Evolutionary conservation across 2,113 vertebrate species (phyloP), one percentile per base, ranked within the genome.

Genomic region (Semnopithecus entellus): DNA sequence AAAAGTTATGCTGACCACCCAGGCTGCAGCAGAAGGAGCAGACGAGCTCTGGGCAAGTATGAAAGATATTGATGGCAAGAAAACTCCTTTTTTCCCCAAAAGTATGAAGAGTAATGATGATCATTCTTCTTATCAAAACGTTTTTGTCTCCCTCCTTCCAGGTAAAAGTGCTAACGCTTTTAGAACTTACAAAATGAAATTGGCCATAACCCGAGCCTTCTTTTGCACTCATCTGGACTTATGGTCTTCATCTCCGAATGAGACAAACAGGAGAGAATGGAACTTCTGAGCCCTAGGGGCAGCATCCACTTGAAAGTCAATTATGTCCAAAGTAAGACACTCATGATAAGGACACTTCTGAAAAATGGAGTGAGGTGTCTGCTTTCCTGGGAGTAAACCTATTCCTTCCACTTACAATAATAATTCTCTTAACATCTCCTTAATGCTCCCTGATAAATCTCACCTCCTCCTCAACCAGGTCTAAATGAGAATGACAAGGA

Each of bases 271-370:
- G 32, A 72, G 14, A 91, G 75, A 88, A 76, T 0, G 13, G 48
- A 66, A 73, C 48, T 91, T 57, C 70, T 73, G 87, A 80, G 80
- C 32, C 91, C 45, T 22, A 30, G 9, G 76, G 64, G 57, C 9
- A 43, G 13, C 90, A 72, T 85, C 96, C 88, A 78, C 79, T 38
- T 70, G 81, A 75, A 97, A 97, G 89, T 79, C 94, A 95, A 90
- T 97, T 96, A 83, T 57, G 59, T 23, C 35, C 88, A 81, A 40
- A 91, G n/a, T 35, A 10, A 92, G 86, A 82, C 73, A 52, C 91
- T 93, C 76, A 76, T 48, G 70, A 91, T 91, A 96, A 97, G 92
- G 93, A 81, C 6, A 75, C 93, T 97, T 92, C 48, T 80, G 78
- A 66, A 92, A 95, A 91, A 79, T 0, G 0, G 87, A 93, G 86